These are phyloP conservation scores for Temnothorax longispinosus DNA, from an alignment of 1,140 invertebrate genomes.

Conservation along the genomic window DNA sequence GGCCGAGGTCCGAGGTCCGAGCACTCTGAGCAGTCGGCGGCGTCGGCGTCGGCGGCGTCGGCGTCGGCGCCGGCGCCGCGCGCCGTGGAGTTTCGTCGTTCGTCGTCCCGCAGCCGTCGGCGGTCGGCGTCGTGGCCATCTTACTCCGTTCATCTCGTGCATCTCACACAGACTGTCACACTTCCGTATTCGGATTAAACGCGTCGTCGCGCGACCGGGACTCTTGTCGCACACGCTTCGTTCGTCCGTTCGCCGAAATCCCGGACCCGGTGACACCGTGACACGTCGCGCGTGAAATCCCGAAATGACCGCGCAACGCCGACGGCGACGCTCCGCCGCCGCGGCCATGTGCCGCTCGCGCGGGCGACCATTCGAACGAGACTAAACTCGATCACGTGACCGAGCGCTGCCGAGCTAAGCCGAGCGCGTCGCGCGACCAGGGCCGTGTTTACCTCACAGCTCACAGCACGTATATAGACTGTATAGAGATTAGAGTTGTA, in stretches of 20 bases:
- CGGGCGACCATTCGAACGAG: conserved; percentile 10
- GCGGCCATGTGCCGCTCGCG: not conserved
- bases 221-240: not conserved
- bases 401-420: not conserved
- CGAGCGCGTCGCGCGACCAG: not conserved
- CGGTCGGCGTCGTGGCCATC: not conserved
- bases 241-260: too few species aligned
- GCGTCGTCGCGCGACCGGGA: not conserved
- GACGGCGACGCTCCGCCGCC: not conserved
- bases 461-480: too few species aligned
- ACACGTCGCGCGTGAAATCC: not conserved
- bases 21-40: too few species aligned
- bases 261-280: too few species aligned
- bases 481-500: too few species aligned
- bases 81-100: too few species aligned
- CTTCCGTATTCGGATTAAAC: not conserved
- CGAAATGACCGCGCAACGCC: not conserved
- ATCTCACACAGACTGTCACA: not conserved
- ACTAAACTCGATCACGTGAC: conserved; percentile 6
- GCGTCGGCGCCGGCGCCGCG: too few species aligned
- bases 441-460: not conserved
- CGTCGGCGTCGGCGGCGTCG: too few species aligned
- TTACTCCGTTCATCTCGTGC: not conserved
- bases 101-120: too few species aligned
- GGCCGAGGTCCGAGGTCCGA: not conserved